Base-by-base conservation (phyloP, 2,797 vertebrate species). In the Setipinna tenuifilis region DNA sequence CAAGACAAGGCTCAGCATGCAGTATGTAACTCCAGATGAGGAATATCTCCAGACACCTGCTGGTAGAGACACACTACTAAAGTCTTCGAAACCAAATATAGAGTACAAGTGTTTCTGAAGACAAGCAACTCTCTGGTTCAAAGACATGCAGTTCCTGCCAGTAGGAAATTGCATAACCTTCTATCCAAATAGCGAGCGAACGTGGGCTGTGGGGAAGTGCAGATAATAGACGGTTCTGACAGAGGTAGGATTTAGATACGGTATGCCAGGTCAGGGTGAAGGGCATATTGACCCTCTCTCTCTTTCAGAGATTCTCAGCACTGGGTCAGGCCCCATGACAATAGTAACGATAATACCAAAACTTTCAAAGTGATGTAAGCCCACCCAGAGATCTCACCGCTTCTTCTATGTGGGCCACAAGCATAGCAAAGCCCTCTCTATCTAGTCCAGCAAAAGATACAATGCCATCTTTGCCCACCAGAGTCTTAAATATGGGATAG, bases 211-310 rank as follows among this genome's bases (percentile, higher is more conserved):
- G 28, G 87, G 17, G 82, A 85, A 89, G 89, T 81, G 57, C 83
- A 86, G 89, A 90, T 89, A 89, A 89, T 87, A 88, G 86, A 90
- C 85, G 84, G 87, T 61, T 90, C 89, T 88, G 85, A 85, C 82
- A 87, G 88, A 84, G 58, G 84, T 86, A 87, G 87, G 84, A 89
- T 90, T 89, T 87, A 84, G 84, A 90, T 88, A 85, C 46, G 65
- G 85, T 82, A 87, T n/a, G 83, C 85, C 62, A 81, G 88, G 87
- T 86, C 88, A 88, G 48, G 82, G 81, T 87, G 84, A 85, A 88
- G 88, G 86, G 31, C 82, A 44, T 71, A 58, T 50, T 87, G 87
- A 91, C 87, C 86, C 14, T 54, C 50, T 54, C 50, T 54, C 50
- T 54, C 50, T 54, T 54, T 54, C 85, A 82, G 85, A 71, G 68